A percentile compares a stretch with the other conserved stretches of the same genome.
phyloP scores from a whole-genome alignment of 2,888 invertebrate genomes.

The Tubulanus polymorphus region DNA sequence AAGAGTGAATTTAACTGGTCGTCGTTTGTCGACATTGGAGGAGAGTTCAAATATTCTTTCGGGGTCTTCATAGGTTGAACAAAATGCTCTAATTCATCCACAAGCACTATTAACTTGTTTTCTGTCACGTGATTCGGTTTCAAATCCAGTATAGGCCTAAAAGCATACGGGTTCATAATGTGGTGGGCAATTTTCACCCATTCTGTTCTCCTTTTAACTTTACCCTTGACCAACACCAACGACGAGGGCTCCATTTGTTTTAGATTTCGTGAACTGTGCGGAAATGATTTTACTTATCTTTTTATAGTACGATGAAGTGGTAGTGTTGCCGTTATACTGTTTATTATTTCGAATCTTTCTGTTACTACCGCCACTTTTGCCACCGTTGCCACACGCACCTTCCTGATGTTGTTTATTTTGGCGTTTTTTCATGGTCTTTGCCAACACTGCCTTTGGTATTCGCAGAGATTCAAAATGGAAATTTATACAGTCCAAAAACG shows the following conservation, averaged over 20 bases:
- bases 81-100: not conserved
- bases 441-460: not conserved
- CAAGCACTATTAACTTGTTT: not conserved
- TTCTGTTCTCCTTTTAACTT: not conserved
- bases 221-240: not conserved
- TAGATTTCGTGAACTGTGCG: not conserved
- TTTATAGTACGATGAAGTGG: not conserved
- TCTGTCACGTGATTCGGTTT: not conserved
- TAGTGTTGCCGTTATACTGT: not conserved
- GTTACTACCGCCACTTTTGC: not conserved
- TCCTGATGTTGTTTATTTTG: not conserved
- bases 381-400: not conserved
- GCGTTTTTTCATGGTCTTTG: not conserved
- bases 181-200: conserved; percentile 1
- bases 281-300: not conserved
- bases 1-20: not conserved
- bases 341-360: not conserved
- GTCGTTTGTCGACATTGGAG: too few species aligned
- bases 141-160: conserved; percentile 1
- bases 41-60: not conserved
- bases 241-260: not conserved
- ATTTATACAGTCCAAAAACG: conserved; percentile 1
- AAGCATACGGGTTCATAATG: not conserved
- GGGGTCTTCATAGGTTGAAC: not conserved
- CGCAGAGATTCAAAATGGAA: not conserved